Conservation (phyloP, 2,888 invertebrate genomes). For the Vanessa cardui region DNA sequence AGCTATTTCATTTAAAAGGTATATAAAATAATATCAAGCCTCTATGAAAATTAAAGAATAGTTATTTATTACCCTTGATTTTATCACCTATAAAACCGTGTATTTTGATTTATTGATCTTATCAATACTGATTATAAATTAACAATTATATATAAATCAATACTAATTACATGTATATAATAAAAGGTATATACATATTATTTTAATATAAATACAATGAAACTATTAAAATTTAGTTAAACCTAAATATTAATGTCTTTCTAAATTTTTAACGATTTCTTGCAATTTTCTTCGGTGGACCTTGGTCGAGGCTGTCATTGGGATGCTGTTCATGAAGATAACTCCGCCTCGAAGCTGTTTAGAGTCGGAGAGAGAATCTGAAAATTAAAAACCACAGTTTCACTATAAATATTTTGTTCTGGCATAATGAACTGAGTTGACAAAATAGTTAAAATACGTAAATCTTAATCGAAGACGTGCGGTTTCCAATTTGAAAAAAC, state of each 20-base stretch:
- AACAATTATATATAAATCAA: too few relatives aligned
- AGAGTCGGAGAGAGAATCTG: slow-evolving; percentile 57
- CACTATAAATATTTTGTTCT: neutral
- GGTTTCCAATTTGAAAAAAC: too few relatives aligned
- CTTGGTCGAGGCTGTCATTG: slow-evolving; percentile 58
- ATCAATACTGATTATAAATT: too few relatives aligned
- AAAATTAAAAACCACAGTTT: slow-evolving; percentile 30
- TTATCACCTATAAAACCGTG: too few relatives aligned
- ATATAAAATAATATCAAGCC: neutral
- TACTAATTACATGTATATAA: too few relatives aligned
- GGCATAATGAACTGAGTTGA: neutral
- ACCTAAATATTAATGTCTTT: slow-evolving; percentile 34
- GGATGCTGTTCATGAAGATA: slow-evolving; percentile 56
- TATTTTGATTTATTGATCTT: too few relatives aligned
- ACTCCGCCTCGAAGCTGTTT: slow-evolving; percentile 66
- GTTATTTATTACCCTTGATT: too few relatives aligned
- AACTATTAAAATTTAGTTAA: neutral
- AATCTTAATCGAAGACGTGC: too few relatives aligned
- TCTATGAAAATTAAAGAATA: too few relatives aligned
- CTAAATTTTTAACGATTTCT: slow-evolving; percentile 50
- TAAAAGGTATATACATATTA: too few relatives aligned
- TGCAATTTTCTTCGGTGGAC: slow-evolving; percentile 50
- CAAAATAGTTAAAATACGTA: too few relatives aligned
- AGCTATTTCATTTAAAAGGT: neutral
- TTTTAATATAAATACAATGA: neutral